Base-by-base conservation (phyloP, 2,888 invertebrate species). In the Sepioteuthis lessoniana region DNA sequence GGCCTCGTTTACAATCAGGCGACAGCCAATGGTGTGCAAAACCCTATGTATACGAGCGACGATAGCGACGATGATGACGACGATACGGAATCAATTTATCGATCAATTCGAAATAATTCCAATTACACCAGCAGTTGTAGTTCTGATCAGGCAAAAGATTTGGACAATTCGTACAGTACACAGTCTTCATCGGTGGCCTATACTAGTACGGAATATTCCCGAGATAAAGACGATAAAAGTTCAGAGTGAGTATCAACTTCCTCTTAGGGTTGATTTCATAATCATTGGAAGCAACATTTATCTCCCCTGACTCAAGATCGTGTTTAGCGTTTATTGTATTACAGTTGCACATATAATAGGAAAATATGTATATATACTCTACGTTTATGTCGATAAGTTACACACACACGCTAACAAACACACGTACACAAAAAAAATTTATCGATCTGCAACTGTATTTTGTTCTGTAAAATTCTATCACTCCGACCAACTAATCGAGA, bases 1-100 rank as follows among this genome's bases (percentile, higher is more conserved):
- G 38, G 47, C 35, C 35, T 37, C 31, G 50, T 13, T 35, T 35
- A 21, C n/a, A 55, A 38, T 21, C n/a, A 93, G 25, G n/a, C 60
- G 35, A 35, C 19, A 35, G 16, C 55, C 21, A 93, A 93, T 16
- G 60, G 50, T 25, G 55, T 93, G 19, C 50, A 93, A 37, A 93
- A 93, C 31, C 93, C 93, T 0, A 55, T 93, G 50, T 93, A 93
- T 21, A 60, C 93, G n/a, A 93, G 93, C 13, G 93, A 93, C 31
- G 91, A 91, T 10, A 35, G 35, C 21, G 35, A 21, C 16, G 91
- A 21, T 1, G 91, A 91, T 37, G 91, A 91, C 28, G 35, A 35
- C 35, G 93, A 92, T 47, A 47, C 92, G 4, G 92, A 92, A 47
- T 92, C 92, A 8, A n/a, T 42, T 31, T 46, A 92, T 38, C 92